Percentiles rank a stretch among this genome's conserved stretches.
Conservation (phyloP, 2,113 vertebrate species). For the Sterrhoptilus dennistouni region DNA sequence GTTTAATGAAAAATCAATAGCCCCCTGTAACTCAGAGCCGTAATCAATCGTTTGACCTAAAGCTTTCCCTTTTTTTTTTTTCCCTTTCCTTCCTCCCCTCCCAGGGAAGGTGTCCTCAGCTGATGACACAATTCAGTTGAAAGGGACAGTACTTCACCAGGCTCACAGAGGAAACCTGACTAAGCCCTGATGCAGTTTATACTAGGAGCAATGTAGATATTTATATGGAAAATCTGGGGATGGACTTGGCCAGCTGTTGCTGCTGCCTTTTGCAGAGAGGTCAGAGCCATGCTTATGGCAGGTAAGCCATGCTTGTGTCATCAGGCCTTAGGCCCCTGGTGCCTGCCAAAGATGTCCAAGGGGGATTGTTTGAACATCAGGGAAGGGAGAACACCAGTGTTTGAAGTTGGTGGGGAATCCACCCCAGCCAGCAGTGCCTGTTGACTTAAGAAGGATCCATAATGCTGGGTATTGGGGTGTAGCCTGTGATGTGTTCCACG, state of each 20-base stretch:
- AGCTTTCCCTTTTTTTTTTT: constrained; percentile 54
- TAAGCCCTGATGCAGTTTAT: not conserved
- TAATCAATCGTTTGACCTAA: constrained; percentile 80
- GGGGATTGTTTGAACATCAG: not conserved
- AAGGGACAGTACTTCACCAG: constrained; percentile 18
- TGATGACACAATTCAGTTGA: constrained; percentile 34
- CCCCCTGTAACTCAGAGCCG: constrained; percentile 75
- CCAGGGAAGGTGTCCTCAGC: constrained; percentile 4
- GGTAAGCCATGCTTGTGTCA: not conserved
- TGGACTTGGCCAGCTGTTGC: not conserved
- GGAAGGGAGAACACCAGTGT: not conserved
- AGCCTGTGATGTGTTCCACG: not conserved
- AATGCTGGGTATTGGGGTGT: not conserved
- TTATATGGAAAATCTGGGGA: not conserved
- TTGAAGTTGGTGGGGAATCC: not conserved
- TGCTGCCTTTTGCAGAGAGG: not conserved
- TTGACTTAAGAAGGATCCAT: not conserved
- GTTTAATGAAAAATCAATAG: constrained; percentile 96
- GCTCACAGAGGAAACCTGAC: constrained; percentile 7
- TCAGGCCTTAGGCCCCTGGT: not conserved
- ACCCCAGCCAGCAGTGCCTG: not conserved
- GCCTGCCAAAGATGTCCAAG: not conserved
- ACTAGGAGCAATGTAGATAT: not conserved
- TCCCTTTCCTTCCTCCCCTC: not conserved
- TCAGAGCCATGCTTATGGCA: not conserved